phyloP scores from a whole-genome alignment of 2,797 vertebrate genomes.

The Gallinago stenura region DNA sequence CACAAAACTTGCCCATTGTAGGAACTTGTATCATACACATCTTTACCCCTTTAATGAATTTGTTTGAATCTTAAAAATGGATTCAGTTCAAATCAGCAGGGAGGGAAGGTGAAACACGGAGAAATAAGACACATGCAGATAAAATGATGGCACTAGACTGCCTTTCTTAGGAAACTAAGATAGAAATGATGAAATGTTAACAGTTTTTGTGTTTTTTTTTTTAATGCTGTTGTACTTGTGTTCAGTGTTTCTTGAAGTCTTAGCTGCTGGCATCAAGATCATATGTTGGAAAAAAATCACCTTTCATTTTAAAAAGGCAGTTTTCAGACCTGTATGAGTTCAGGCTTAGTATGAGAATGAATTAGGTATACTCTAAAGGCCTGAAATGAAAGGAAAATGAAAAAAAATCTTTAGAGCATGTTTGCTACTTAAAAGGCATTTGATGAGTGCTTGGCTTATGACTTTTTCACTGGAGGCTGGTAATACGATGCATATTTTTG shows the following conservation, averaged over 20 bases:
- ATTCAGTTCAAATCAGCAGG: background rate
- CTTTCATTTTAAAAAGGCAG: background rate
- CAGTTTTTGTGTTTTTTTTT: background rate
- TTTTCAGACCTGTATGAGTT: background rate
- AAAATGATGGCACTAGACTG: background rate
- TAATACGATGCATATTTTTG: background rate
- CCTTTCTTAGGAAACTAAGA: background rate
- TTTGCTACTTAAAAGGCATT: background rate
- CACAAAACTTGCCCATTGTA: fast-evolving
- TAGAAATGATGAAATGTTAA: background rate
- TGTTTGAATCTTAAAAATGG: background rate
- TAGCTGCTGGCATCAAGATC: background rate
- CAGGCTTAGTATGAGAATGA: background rate
- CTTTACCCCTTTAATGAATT: background rate
- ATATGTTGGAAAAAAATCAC: background rate
- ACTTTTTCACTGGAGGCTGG: background rate
- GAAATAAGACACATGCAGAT: background rate
- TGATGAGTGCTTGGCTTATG: background rate
- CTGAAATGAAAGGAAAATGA: background rate
- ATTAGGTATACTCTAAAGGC: background rate
- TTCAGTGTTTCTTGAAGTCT: background rate
- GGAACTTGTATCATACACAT: background rate
- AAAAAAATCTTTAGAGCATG: background rate
- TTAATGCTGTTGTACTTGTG: background rate
- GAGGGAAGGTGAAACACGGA: background rate